These are phyloP conservation scores for Gobionotothen gibberifrons DNA, from an alignment of 2,797 vertebrate genomes.

Conservation along the genomic window DNA sequence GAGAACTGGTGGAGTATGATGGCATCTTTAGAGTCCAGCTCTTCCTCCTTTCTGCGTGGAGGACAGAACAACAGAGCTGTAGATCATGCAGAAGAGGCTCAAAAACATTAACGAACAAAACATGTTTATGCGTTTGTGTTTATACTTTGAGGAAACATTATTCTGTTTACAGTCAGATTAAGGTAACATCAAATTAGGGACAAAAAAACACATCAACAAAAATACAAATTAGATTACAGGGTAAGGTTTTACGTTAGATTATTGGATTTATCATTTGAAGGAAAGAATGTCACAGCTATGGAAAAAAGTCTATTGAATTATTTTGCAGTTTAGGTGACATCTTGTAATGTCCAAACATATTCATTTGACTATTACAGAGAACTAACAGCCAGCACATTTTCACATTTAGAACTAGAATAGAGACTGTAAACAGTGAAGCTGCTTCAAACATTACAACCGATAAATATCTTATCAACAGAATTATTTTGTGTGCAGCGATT, in stretches of 20 bases:
- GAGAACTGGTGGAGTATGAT: slow-evolving; percentile 99
- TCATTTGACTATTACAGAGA: too few relatives aligned
- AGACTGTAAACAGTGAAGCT: too few relatives aligned
- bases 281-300: too few relatives aligned
- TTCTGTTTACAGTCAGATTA: neutral
- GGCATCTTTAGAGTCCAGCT: slow-evolving; percentile 96
- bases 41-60: slow-evolving; percentile 92
- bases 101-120: neutral
- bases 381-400: too few relatives aligned
- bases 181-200: neutral
- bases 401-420: too few relatives aligned
- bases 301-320: too few relatives aligned
- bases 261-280: too few relatives aligned
- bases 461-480: too few relatives aligned
- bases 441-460: too few relatives aligned
- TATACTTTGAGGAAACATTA: neutral
- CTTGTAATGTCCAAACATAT: neutral
- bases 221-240: neutral
- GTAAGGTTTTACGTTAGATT: neutral
- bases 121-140: neutral
- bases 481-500: too few relatives aligned
- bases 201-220: neutral
- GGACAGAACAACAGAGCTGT: slow-evolving; percentile 12
- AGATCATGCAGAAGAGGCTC: neutral
- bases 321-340: neutral